Evolutionary conservation across 2,113 vertebrate species (phyloP), one percentile per base, ranked within the genome.

Genomic region (Grammomys surdaster): DNA sequence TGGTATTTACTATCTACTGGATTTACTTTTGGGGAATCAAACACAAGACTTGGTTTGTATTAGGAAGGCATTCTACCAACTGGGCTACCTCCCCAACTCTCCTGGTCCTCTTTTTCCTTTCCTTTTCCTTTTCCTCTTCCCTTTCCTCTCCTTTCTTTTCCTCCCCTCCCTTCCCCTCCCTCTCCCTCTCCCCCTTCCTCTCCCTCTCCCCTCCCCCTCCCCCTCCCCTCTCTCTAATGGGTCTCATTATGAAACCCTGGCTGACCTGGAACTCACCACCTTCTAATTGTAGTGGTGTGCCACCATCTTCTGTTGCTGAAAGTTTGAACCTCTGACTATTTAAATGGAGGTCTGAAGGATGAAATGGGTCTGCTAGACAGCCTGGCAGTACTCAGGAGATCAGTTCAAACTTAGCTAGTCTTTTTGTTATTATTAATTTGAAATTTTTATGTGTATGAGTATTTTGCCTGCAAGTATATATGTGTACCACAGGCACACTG

Each of bases 81-180:
- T 60, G 13, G n/a, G 22, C 22, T 60, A 60, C 22, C 12, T 28
- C 13, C 24, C 56, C n/a, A 60, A 56, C 56, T 19, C 20, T 51
- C 48, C 48, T 51, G 48, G 48, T 24, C 78, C 56, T 0, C 33
- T 11, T 24, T 7, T 19, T 33, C 22, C 3, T 14, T 31, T 22
- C 10, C 7, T 20, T 43, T 4, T 9, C n/a, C 5, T 13, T 17
- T 31, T 14, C 46, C 4, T 28, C 46, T 7, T 48, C 7, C 28
- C 13, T 51, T 36, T 40, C 12, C 22, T 14, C 5, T 14, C 5
- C 22, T 13, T 24, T 2, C 9, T 3, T 14, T 40, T 11, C 0
- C 20, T 4, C 36, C 4, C 54, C 13, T 22, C 2, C 14, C n/a
- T 24, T 56, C 1, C 13, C 1, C 2, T 58, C 11, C 11, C 9